Conservation (phyloP, 2,888 invertebrate genomes). For the Serripes groenlandicus region DNA sequence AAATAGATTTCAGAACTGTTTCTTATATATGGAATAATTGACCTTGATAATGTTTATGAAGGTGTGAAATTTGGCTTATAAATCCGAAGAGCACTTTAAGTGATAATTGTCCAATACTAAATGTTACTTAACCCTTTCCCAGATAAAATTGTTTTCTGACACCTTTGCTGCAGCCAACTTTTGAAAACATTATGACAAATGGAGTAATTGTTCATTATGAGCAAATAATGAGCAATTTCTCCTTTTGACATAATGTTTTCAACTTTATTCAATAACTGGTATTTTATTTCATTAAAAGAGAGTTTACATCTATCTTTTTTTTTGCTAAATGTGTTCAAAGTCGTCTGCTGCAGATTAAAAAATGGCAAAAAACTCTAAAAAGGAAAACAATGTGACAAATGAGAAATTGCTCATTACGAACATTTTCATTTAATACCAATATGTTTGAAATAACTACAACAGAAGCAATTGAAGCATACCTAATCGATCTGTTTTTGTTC, state of each 20-base stretch:
- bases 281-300: no score
- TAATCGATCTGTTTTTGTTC: not conserved
- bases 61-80: no score
- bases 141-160: not conserved
- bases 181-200: not conserved
- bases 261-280: not conserved
- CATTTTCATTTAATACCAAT: not conserved
- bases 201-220: not conserved
- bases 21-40: no score
- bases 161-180: not conserved
- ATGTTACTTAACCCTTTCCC: not conserved
- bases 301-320: no score
- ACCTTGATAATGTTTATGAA: no score
- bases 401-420: not conserved
- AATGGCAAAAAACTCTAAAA: no score
- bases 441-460: not conserved
- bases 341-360: no score
- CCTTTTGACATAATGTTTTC: not conserved
- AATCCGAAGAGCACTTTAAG: no score
- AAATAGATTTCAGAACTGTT: no score
- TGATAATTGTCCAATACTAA: no score
- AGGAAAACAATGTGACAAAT: not conserved
- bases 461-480: not conserved
- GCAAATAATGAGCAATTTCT: not conserved
- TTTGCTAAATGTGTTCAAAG: no score